phyloP scores from a whole-genome alignment of 2,888 invertebrate genomes.

The Trimorus sp. region DNA sequence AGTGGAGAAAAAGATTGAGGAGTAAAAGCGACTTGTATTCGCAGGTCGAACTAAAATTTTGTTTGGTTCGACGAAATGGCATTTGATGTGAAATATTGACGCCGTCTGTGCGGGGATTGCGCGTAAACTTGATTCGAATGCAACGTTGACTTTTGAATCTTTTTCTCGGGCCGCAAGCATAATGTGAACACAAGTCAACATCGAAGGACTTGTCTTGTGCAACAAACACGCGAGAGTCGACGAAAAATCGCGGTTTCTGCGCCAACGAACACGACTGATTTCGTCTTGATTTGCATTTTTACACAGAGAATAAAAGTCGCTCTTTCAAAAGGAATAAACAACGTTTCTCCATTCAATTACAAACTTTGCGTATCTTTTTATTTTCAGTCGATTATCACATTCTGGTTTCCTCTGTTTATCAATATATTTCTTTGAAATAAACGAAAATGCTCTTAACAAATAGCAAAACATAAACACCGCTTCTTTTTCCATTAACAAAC shows the following conservation, averaged over 20 bases:
- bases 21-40: background rate
- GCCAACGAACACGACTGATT: constrained; percentile 7
- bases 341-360: constrained; percentile 16
- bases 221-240: background rate
- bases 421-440: constrained; percentile 1
- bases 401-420: constrained; percentile 2
- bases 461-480: background rate
- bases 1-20: constrained; percentile 18
- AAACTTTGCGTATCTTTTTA: constrained; percentile 28
- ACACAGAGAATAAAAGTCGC: constrained; percentile 6
- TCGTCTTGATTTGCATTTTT: constrained; percentile 7
- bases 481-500: constrained; percentile 4
- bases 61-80: too few relatives aligned
- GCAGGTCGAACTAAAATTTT: too few relatives aligned
- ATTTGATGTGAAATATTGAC: too few relatives aligned
- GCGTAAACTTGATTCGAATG: background rate
- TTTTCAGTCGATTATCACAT: constrained; percentile 29
- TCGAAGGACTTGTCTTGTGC: constrained; percentile 12
- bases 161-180: constrained; percentile 15
- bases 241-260: background rate
- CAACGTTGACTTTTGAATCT: constrained; percentile 10
- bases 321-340: constrained; percentile 13
- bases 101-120: too few relatives aligned
- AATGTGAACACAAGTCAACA: background rate
- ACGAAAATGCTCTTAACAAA: background rate